Evolutionary conservation across 2,888 invertebrate genomes (phyloP).

Genomic region (Apeira syringaria): DNA sequence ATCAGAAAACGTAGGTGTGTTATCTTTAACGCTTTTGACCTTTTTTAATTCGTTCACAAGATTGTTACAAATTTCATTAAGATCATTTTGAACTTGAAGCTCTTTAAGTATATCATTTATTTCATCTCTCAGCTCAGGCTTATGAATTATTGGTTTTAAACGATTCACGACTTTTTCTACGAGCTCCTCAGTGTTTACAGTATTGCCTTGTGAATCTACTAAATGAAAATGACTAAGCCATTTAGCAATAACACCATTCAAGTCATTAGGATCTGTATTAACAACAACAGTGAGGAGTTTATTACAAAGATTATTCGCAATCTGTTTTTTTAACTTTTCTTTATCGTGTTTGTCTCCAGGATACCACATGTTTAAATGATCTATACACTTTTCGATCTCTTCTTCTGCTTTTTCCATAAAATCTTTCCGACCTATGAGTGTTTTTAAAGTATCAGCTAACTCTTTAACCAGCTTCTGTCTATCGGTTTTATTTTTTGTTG

Average conservation of each 20-base stretch:
- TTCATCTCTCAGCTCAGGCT: conserved; percentile 26
- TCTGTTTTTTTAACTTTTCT: conserved; percentile 35
- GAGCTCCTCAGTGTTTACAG: conserved; percentile 21
- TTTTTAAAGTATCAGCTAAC: conserved; percentile 33
- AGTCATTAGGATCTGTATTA: too few relatives aligned
- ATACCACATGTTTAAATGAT: conserved; percentile 48
- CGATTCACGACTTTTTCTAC: conserved; percentile 28
- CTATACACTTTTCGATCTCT: conserved; percentile 36
- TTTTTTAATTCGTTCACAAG: not conserved
- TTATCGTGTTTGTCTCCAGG: conserved; percentile 35
- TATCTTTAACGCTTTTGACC: not conserved
- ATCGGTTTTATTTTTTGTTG: conserved; percentile 23
- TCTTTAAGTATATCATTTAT: conserved; percentile 16
- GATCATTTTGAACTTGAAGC: not conserved
- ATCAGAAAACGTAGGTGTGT: not conserved
- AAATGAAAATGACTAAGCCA: not conserved
- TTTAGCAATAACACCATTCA: not conserved
- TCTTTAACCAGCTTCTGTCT: conserved; percentile 34
- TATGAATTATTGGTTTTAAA: conserved; percentile 30
- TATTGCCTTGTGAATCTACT: not conserved
- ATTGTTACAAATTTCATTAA: not conserved
- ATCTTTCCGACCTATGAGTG: conserved; percentile 29
- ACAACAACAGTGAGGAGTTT: conserved; percentile 2
- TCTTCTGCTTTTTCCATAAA: conserved; percentile 33
- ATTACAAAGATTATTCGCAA: conserved; percentile 36